Evolutionary conservation across 2,113 vertebrate species (phyloP).

Genomic region (Cottus gobio): DNA sequence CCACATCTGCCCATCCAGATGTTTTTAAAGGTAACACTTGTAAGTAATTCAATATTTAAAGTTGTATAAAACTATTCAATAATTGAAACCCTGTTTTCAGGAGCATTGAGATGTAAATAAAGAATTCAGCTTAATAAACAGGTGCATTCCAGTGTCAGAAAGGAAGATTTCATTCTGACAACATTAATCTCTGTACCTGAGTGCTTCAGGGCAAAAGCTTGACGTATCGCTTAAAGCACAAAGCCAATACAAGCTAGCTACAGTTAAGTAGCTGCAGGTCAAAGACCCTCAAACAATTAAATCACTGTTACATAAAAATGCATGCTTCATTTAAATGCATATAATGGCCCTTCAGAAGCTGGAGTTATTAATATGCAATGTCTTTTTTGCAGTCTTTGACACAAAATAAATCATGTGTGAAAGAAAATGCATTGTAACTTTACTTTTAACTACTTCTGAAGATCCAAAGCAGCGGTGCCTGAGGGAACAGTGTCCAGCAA

Average conservation of each 20-base stretch:
- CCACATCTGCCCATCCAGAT: background rate
- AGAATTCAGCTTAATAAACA: constrained; percentile 4
- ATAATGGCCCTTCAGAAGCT: constrained; percentile 42
- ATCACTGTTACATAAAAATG: background rate
- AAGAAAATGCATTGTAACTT: background rate
- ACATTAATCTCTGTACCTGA: constrained; percentile 8
- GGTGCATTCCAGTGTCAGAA: background rate
- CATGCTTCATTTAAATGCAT: constrained; percentile 26
- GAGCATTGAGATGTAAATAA: background rate
- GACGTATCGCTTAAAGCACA: constrained; percentile 14
- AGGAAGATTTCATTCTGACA: constrained; percentile 8
- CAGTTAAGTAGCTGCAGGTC: background rate
- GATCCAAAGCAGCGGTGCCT: constrained; percentile 25
- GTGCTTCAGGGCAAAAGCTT: background rate
- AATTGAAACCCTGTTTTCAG: background rate
- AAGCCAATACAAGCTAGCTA: background rate
- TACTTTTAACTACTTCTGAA: constrained; percentile 30
- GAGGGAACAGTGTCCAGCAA: constrained; percentile 5
- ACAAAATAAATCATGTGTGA: constrained; percentile 13
- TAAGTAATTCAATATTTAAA: background rate
- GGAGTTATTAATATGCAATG: constrained; percentile 6
- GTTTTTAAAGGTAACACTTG: background rate
- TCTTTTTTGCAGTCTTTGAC: constrained; percentile 16
- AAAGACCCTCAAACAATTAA: background rate
- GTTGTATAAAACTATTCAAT: background rate